Base-by-base conservation (phyloP, 1,140 invertebrate species). In the Prorops nasuta region DNA sequence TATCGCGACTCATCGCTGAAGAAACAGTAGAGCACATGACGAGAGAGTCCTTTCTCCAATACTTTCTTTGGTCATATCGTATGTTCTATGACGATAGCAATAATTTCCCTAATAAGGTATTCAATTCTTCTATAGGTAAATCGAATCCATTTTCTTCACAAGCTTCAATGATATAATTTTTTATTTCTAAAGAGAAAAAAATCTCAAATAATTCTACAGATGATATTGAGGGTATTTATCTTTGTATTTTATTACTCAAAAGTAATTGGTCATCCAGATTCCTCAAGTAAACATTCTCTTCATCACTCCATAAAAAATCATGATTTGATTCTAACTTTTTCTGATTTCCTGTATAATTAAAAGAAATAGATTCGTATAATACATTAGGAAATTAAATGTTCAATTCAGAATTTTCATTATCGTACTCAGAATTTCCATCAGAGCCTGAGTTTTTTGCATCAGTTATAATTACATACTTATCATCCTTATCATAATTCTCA, bases 361-460 rank as follows among this genome's bases (percentile, higher is more conserved):
- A 7, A 37, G 37, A 43, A 50, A 43, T 18, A 50, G 48, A 49
- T 34, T 31, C 16, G 36, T 49, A 49, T 24, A 31, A 43, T 12
- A 49, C 39, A 49, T 49, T 49, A 16, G 39, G 39, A 15, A n/a
- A n/a, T n/a, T 3, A 44, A 43, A 50, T 44, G 42, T 50, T 38
- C 28, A 18, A 49, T 49, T 49, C 48, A 50, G 48, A 43, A 50
- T 37, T 50, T 24, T 50, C 48, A 36, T 35, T 19, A 50, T 50
- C 40, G 42, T 18, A 44, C 19, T 28, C 17, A 44, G 12, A 35
- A 50, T 43, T 40, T 50, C 14, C 40, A 43, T 43, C 40, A 28
- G 48, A 44, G 42, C 42, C 42, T 31, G 42, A 44, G 18, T 44
- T 31, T 31, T 44, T 16, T 44, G 42, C 21, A 44, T 44, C 18